Evolutionary conservation across 2,113 vertebrate species (phyloP), one percentile per base, ranked within the genome.

Genomic region (Oryzias melastigma): DNA sequence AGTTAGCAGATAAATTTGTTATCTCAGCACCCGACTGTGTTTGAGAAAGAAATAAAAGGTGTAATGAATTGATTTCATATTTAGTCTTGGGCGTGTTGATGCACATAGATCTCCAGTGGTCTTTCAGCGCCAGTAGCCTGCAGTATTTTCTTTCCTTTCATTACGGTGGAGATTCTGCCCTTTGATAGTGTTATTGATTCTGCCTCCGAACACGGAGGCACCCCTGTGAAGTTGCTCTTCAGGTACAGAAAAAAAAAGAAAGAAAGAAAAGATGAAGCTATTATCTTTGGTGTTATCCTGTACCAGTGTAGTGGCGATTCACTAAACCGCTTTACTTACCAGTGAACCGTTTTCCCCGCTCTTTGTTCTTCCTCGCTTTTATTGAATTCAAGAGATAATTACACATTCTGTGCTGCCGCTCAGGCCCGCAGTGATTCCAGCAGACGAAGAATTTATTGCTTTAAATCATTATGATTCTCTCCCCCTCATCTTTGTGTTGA

Each of bases 21-120:
- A 80, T 81, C 71, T 85, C 67, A 7, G 75, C 19, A 45, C 52
- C 27, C 62, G 71, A 80, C 75, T 77, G 69, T 53, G 73, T 77
- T 77, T 73, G 77, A 83, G 65, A 77, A 59, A 82, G 74, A 82
- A 88, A 85, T 82, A 83, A 82, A 76, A 71, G 73, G 76, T 77
- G 82, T 83, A 83, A 85, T 86, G 82, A 87, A 90, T 88, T 87
- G 81, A 84, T 87, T 89, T 90, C 72, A 77, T 83, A 81, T 86
- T 85, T 88, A 79, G 82, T 79, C 73, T 77, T 20, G 65, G 80
- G 74, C 70, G 67, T 71, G 78, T 85, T 84, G 77, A 88, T 80
- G 64, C 63, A 58, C 72, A 75, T 13, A 57, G 75, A 84, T 77
- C 77, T 87, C 67, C 81, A 60, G 81, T 84, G 78, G 83, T 81